Percentiles rank a stretch among this genome's conserved stretches.
Conservation (phyloP, 2,888 invertebrate genomes). For the Timema cristinae region DNA sequence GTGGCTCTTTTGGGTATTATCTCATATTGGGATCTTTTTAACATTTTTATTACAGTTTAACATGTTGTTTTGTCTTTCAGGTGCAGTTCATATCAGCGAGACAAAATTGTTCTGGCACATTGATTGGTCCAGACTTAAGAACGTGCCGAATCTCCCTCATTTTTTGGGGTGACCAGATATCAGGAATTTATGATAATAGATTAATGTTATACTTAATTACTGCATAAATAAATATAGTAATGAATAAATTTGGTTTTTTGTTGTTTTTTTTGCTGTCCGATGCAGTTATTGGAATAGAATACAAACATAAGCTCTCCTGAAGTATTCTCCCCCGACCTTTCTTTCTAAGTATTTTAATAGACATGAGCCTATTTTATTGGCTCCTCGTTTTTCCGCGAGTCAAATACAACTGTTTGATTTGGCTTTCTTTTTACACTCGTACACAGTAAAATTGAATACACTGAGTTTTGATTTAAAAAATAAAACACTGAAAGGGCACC, state of each 20-base stretch:
- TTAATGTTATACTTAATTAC: conserved; percentile 28
- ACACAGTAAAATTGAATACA: conserved; percentile 26
- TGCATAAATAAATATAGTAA: conserved; percentile 32
- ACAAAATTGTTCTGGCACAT: conserved; percentile 24
- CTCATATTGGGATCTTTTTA: too few relatives aligned
- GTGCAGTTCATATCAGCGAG: conserved; percentile 11
- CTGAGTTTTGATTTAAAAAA: conserved; percentile 30
- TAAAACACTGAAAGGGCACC: conserved; percentile 37
- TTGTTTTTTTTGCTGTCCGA: too few relatives aligned
- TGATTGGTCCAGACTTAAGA: conserved; percentile 27
- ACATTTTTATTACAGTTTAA: too few relatives aligned
- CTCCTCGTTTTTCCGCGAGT: conserved; percentile 32
- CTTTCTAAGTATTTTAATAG: conserved; percentile 29
- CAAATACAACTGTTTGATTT: too few relatives aligned
- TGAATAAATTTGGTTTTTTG: conserved; percentile 36
- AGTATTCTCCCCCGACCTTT: not conserved
- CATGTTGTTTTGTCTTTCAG: too few relatives aligned
- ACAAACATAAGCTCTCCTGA: conserved; percentile 10
- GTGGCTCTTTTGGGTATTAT: too few relatives aligned
- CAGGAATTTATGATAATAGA: conserved; percentile 34
- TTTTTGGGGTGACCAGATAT: conserved; percentile 35
- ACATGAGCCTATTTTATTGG: conserved; percentile 35
- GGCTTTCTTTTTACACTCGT: too few relatives aligned
- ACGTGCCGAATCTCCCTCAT: conserved; percentile 35
- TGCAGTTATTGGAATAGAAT: conserved; percentile 38